Evolutionary conservation across 64 coral and sea anemone species (phyloP), one percentile per base, ranked within the genome.

Genomic region (Actinia equina): DNA sequence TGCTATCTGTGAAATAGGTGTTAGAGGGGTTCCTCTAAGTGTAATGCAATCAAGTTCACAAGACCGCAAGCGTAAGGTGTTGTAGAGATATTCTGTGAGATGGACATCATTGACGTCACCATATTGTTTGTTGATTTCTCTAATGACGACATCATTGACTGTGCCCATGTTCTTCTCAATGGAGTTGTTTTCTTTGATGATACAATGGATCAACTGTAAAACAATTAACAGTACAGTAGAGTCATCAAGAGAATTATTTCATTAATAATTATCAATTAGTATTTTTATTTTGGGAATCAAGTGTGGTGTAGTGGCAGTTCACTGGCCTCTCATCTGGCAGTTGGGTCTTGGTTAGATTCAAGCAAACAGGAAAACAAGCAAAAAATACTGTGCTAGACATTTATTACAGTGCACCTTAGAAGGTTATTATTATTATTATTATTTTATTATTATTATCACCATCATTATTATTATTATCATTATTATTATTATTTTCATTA

Each of bases 91-190:
- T 19, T 81, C 16, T 49, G 78, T 11, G 44, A 81, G 78, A 81
- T 81, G 78, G 78, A 81, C 78, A 18, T 81, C 27, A 37, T 81
- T 52, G 49, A 81, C 78, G 44, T 81, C 78, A 51, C 78, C 78
- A 52, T 81, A 81, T 17, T 81, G 78, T 2, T 44, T 25, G 27
- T 81, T 52, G 14, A 81, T 81, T 46, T 81, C 78, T 12, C 6
- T 14, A 7, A 81, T 81, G 78, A 81, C 78, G 11, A 81, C 19
- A 81, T 81, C 78, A 19, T 81, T 81, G 16, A 81, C 78, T 51
- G 78, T 81, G 18, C 78, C 78, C 78, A 81, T 81, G 13, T 30
- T n/a, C 22, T 46, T 81, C 43, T 81, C 78, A 8, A 81, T 81
- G 22, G 78, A 81, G 9, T 19, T 22, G 43, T 44, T 81, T 20